Evolutionary conservation across 2,888 invertebrate genomes (phyloP).

Genomic region (Drosophila melanosoma): DNA sequence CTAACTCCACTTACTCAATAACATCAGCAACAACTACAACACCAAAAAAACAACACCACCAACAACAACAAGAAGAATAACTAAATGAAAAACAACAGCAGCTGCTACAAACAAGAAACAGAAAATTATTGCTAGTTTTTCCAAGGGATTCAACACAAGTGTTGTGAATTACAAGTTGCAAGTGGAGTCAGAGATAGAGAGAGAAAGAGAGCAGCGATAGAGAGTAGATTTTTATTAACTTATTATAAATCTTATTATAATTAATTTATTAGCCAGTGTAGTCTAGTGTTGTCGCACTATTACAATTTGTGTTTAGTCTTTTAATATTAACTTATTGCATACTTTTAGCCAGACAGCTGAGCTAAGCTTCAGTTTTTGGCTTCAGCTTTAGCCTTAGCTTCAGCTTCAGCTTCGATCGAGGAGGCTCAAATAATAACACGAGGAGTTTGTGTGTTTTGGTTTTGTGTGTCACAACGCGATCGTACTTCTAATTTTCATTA

Average conservation of each 20-base stretch:
- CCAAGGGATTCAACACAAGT: constrained; percentile 40
- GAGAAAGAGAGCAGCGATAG: background rate
- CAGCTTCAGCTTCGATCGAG: background rate
- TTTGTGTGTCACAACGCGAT: constrained; percentile 41
- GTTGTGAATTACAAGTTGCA: constrained; percentile 30
- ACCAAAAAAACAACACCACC: constrained; percentile 46
- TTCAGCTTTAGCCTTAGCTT: background rate
- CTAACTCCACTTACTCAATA: constrained; percentile 56
- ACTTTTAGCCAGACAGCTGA: constrained; percentile 50
- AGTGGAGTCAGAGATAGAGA: constrained; percentile 7
- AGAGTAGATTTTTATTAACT: constrained; percentile 18
- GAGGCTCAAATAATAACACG: constrained; percentile 25
- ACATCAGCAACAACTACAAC: constrained; percentile 42
- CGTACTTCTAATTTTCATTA: constrained; percentile 77
- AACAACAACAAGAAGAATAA: constrained; percentile 53
- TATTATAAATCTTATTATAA: constrained; percentile 11
- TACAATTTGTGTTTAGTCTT: constrained; percentile 23
- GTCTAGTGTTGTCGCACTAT: constrained; percentile 16
- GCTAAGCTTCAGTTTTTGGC: constrained; percentile 39
- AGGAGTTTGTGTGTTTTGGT: constrained; percentile 6
- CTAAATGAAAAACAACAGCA: constrained; percentile 27
- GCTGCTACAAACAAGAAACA: background rate
- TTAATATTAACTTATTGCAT: constrained; percentile 52
- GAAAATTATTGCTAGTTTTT: constrained; percentile 8
- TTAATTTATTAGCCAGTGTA: constrained; percentile 9